phyloP scores from a whole-genome alignment of 2,797 vertebrate species.

The Gobionotothen gibberifrons region DNA sequence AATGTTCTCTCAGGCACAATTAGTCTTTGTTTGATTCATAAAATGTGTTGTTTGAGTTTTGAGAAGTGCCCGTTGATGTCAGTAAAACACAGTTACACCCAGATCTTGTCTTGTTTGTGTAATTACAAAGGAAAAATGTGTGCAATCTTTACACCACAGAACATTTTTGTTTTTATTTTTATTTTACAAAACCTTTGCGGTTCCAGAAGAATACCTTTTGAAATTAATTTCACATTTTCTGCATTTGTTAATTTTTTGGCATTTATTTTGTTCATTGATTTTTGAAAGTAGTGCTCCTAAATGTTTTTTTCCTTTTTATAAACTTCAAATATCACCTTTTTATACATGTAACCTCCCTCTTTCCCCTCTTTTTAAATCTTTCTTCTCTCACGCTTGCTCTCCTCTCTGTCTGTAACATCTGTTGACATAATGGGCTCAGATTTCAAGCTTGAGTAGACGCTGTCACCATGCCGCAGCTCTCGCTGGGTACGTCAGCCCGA shows the following conservation, averaged over 20 bases:
- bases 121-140: constrained; percentile 5
- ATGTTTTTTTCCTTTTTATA: constrained; percentile 16
- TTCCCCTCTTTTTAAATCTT: constrained; percentile 21
- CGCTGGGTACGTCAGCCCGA: constrained; percentile 44
- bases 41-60: constrained; percentile 30
- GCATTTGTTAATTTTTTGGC: constrained; percentile 2
- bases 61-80: constrained; percentile 52
- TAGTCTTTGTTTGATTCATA: constrained; percentile 44
- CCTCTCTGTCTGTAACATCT: constrained; percentile 73
- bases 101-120: constrained; percentile 38
- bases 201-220: neutral
- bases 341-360: constrained; percentile 31
- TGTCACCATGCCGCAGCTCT: constrained; percentile 55
- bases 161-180: neutral
- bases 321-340: constrained; percentile 15
- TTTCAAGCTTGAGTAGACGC: constrained; percentile 80
- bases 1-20: constrained; percentile 26
- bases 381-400: constrained; percentile 58
- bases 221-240: constrained; percentile 1
- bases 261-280: neutral
- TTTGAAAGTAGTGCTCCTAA: constrained; percentile 16
- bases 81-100: constrained; percentile 41
- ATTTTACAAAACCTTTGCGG: neutral
- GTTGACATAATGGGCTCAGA: constrained; percentile 84
- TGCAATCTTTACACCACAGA: neutral